A percentile compares a stretch with the other conserved stretches of the same genome.
Conservation (phyloP, 2,888 invertebrate species). For the Zygothrica quintamaculata region DNA sequence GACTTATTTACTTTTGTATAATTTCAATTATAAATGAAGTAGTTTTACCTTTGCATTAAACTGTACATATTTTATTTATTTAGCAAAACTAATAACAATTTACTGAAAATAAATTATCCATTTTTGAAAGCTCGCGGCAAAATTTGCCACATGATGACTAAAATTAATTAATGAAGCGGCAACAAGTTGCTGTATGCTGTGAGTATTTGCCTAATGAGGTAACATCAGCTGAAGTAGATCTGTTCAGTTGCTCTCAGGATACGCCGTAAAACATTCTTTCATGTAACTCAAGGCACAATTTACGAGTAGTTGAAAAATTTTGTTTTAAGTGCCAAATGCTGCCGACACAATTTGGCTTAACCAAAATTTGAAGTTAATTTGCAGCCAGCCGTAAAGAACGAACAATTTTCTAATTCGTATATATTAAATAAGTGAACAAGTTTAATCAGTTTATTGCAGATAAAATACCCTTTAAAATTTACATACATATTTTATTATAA, state of each 20-base stretch:
- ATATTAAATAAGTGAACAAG: constrained; percentile 5
- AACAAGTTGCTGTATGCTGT: constrained; percentile 51
- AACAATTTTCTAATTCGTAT: constrained; percentile 12
- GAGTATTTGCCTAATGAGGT: neutral
- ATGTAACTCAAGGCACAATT: constrained; percentile 9
- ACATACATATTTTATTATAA: no score
- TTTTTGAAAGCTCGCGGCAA: no score
- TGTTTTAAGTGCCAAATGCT: constrained; percentile 15
- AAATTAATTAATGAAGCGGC: constrained; percentile 27
- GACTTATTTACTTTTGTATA: neutral
- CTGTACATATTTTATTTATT: neutral
- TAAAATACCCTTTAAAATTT: no score
- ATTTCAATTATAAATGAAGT: constrained; percentile 12
- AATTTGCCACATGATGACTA: constrained; percentile 22
- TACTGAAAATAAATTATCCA: no score
- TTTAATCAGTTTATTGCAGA: neutral
- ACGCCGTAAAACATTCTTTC: constrained; percentile 10
- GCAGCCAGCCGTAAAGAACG: constrained; percentile 6
- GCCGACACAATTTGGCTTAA: no score
- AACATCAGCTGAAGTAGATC: neutral
- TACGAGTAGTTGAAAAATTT: constrained; percentile 6
- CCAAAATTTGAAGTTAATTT: constrained; percentile 22
- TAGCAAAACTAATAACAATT: no score
- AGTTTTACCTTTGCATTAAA: neutral
- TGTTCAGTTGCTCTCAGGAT: neutral